Evolutionary conservation across 2,113 vertebrate species (phyloP).

Genomic region (Globicephala melas): DNA sequence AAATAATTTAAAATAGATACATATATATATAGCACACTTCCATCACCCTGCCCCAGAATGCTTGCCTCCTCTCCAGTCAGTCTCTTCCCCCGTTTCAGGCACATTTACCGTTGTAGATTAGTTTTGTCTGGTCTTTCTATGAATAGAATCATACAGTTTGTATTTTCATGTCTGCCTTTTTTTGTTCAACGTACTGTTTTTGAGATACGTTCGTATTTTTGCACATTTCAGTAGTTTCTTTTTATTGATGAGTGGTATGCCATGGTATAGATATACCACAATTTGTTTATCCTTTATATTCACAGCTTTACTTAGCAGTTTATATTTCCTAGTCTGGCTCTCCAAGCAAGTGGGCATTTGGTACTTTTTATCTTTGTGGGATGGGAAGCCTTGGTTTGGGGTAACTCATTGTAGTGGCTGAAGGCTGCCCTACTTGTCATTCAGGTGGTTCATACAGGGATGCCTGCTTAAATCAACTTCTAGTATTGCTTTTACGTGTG

Average conservation of each 20-base stretch:
- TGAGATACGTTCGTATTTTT: background rate
- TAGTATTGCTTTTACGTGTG: background rate
- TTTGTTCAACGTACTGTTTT: background rate
- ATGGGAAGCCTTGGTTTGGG: background rate
- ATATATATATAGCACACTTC: background rate
- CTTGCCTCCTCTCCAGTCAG: background rate
- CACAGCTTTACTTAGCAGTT: background rate
- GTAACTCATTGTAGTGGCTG: background rate
- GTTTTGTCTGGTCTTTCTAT: constrained; percentile 16
- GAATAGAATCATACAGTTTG: background rate
- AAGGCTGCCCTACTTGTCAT: background rate
- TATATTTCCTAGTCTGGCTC: background rate
- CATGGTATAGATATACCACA: background rate
- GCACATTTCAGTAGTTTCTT: background rate
- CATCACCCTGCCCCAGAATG: background rate
- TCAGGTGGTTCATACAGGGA: background rate
- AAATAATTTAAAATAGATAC: too few species aligned
- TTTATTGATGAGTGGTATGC: background rate
- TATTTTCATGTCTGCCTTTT: background rate
- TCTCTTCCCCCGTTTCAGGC: background rate
- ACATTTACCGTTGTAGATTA: background rate
- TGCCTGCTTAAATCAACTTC: background rate
- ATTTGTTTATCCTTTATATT: background rate
- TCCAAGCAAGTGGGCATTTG: background rate
- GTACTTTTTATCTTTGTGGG: background rate